These are phyloP conservation scores for Eucidaris tribuloides DNA, from an alignment of 35 echinoderm and acorn worm genomes.

Conservation along the genomic window DNA sequence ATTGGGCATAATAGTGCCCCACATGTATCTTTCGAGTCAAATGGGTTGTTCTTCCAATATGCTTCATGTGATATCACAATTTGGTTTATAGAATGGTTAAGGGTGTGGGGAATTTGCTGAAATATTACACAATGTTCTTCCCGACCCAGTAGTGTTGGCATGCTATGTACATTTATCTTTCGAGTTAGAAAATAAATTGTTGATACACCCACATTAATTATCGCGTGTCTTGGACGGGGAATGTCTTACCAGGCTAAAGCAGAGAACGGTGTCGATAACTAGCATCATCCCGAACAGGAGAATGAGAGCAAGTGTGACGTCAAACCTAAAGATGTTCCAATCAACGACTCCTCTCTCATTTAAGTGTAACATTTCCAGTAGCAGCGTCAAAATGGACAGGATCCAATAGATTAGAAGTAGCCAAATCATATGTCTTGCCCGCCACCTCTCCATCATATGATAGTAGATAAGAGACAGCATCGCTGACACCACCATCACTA, in stretches of 20 bases:
- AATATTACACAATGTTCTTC: too few relatives aligned
- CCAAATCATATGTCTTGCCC: conserved; percentile 8
- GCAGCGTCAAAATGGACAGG: neutral
- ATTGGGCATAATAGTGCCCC: too few relatives aligned
- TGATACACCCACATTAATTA: too few relatives aligned
- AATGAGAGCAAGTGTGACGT: neutral
- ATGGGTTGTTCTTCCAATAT: too few relatives aligned
- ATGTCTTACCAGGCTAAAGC: neutral
- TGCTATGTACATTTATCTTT: too few relatives aligned
- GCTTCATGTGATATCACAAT: too few relatives aligned
- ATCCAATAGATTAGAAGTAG: conserved; percentile 30
- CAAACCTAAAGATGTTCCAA: neutral
- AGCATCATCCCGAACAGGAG: neutral
- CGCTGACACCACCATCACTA: neutral
- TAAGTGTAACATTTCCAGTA: neutral
- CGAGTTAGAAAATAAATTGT: too few relatives aligned
- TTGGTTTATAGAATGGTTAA: too few relatives aligned
- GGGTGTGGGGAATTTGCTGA: too few relatives aligned
- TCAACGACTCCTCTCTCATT: neutral
- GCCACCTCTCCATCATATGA: conserved; percentile 63
- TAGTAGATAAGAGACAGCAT: conserved; percentile 30
- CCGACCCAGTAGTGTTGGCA: too few relatives aligned
- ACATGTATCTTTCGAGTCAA: too few relatives aligned
- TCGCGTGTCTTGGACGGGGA: too few relatives aligned
- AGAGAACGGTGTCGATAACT: neutral